A percentile compares a stretch with the other conserved stretches of the same genome.
These are phyloP conservation scores for Orthosia gothica DNA, from an alignment of 2,888 invertebrate species.

Conservation along the genomic window DNA sequence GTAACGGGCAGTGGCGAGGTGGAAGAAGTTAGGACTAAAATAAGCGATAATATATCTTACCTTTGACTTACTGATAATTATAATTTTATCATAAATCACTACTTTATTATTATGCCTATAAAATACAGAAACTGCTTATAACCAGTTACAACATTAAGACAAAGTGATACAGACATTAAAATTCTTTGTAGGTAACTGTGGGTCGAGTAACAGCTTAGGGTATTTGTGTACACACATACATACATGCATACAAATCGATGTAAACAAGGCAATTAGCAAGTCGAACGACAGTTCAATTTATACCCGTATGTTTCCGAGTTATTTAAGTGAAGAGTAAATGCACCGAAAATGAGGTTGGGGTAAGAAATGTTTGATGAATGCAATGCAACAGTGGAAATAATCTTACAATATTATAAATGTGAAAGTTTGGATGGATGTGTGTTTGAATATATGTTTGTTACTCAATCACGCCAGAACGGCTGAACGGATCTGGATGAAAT, in stretches of 20 bases:
- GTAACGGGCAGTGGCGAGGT: too few species aligned
- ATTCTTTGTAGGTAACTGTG: slow-evolving; percentile 21
- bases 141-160: slow-evolving; percentile 12
- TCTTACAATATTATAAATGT: too few species aligned
- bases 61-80: background rate
- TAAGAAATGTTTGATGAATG: background rate
- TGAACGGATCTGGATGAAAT: too few species aligned
- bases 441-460: too few species aligned
- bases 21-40: background rate
- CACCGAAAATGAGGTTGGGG: background rate
- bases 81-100: background rate
- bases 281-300: slow-evolving; percentile 19
- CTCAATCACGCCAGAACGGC: too few species aligned
- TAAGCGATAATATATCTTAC: background rate
- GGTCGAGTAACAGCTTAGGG: slow-evolving; percentile 9
- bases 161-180: slow-evolving; percentile 20
- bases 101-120: background rate
- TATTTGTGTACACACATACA: slow-evolving; percentile 11
- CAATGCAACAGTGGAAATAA: background rate
- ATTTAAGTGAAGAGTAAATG: slow-evolving; percentile 5
- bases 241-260: slow-evolving; percentile 31
- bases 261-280: slow-evolving; percentile 45
- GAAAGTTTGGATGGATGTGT: too few species aligned
- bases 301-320: slow-evolving; percentile 30
- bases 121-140: slow-evolving; percentile 3